Base-by-base conservation (phyloP, 2,113 vertebrate species). In the Asarcornis scutulata region DNA sequence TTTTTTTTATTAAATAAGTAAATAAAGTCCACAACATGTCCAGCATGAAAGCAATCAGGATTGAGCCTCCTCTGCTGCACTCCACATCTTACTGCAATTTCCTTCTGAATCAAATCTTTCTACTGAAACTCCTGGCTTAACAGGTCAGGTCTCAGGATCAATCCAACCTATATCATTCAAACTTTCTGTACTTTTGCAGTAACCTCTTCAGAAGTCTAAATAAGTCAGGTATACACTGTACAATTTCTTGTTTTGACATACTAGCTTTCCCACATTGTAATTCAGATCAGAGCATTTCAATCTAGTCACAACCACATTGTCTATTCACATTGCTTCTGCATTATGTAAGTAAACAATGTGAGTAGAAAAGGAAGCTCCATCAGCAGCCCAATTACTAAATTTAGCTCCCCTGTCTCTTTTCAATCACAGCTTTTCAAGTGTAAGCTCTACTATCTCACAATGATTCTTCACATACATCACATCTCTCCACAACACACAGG, bases 361-460 rank as follows among this genome's bases (percentile, higher is more conserved):
- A 90, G n/a, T 58, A 83, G 83, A 95, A 83, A 34, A 73, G 76
- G 53, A 50, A 29, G 31, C 79, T 90, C 75, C 71, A 88, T 68
- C 85, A 93, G 69, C 18, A 80, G 38, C 67, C 73, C 60, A 59
- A 92, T 71, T 86, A 92, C 94, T 95, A 96, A 94, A 96, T 96
- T 95, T 94, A 96, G 91, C 88, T 40, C 17, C 60, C 25, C 96
- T 94, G 91, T 78, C 69, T 97, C 91, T 92, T 68, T 72, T 94
- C 96, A 97, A 62, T 92, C 69, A 86, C 95, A 96, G 95, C 94
- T 95, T 95, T 96, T 76, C 56, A 59, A 95, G 77, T 74, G 83
- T 76, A 66, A 92, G 93, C 89, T 79, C 77, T 79, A 67, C 83
- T 93, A 91, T 96, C 91, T 95, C 89, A 76, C 68, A 44, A 1